These are phyloP conservation scores for Corydoras maculifer DNA, from an alignment of 2,113 vertebrate species.

Conservation along the genomic window DNA sequence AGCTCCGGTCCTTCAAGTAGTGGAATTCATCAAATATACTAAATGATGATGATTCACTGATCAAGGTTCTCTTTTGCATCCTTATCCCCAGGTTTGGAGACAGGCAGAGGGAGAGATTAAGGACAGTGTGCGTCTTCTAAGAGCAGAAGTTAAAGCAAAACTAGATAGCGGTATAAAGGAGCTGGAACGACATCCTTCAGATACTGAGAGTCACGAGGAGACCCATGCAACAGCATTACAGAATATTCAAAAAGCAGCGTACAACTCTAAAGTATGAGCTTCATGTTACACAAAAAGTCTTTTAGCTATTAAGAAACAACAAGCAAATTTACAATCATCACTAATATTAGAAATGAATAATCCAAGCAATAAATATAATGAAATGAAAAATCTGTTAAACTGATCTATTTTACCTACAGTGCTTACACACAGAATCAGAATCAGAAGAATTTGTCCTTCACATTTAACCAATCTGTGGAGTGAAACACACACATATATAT, in stretches of 20 bases:
- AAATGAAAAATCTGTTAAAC: no score
- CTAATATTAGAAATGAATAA: no score
- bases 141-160: constrained; percentile 65
- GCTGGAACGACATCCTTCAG: constrained; percentile 49
- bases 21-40: neutral
- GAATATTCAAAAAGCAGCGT: constrained; percentile 2
- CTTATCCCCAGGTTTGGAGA: constrained; percentile 53
- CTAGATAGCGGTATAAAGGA: constrained; percentile 55
- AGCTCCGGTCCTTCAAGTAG: constrained; percentile 46
- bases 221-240: constrained; percentile 44
- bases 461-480: no score
- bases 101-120: constrained; percentile 60
- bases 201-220: constrained; percentile 55
- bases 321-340: no score
- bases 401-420: no score
- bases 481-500: no score
- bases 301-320: no score
- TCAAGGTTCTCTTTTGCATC: constrained; percentile 1
- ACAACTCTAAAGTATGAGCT: constrained; percentile 28
- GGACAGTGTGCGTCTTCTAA: constrained; percentile 56
- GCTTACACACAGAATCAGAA: no score
- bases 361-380: no score
- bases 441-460: no score
- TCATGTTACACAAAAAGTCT: no score
- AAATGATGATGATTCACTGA: neutral